Base-by-base conservation (phyloP, 2,797 vertebrate species). In the Chelon labrosus region DNA sequence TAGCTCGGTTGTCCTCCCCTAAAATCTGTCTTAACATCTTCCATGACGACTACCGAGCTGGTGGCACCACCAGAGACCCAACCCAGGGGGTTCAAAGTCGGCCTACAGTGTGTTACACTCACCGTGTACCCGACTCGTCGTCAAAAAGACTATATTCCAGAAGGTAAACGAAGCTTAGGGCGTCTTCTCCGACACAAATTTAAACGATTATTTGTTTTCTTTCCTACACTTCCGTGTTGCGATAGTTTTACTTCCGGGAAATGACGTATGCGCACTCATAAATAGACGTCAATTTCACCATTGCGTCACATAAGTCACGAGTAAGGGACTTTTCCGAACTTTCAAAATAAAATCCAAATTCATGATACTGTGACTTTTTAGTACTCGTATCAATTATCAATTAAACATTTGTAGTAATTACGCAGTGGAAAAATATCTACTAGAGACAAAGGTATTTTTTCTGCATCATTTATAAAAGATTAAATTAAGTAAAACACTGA, bases 181-280 rank as follows among this genome's bases (percentile, higher is more conserved):
- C 38, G 69, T 84, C 60, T 79, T 79, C 63, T 51, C n/a, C 46
- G 13, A 53, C 44, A 54, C 65, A 20, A 72, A 73, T 63, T 11
- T 73, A 17, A 72, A 78, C 67, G 80, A 39, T 71, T 85, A 85
- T 87, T 92, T 93, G 86, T 91, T 91, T 92, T 91, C 73, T 63
- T 85, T 67, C 68, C 53, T 20, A 54, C 27, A 65, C 93, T 94
- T 94, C 93, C 93, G 91, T 62, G 85, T 92, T 88, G 71, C 55
- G 61, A 75, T 44, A 62, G 49, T 72, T 88, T 78, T 66, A 73
- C 76, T 83, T 87, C 83, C 88, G 61, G 93, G 90, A 91, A 84
- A 72, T 93, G 73, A 91, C 86, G 76, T 81, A 12, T 7, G 0
- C 25, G 66, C 14, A 62, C 16, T 2, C 1, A 3, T 11, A 2